A percentile compares a stretch with the other conserved stretches of the same genome.
Evolutionary conservation across 2,888 invertebrate species (phyloP).

Genomic region (Campaea margaritaria): DNA sequence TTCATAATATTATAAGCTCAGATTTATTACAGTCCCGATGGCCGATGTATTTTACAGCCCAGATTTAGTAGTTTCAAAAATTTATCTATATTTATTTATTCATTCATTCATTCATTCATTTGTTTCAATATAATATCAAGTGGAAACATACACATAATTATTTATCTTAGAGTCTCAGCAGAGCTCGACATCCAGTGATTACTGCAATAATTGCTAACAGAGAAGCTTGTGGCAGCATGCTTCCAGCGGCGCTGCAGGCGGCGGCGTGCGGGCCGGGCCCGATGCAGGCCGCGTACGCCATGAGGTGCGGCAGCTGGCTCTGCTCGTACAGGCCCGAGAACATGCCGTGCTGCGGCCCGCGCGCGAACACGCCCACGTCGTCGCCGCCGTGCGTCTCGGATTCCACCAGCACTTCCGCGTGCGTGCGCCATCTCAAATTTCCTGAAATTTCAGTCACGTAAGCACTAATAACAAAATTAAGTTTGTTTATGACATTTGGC

Average conservation of each 20-base stretch:
- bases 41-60: no score
- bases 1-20: no score
- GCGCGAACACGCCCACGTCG: constrained; percentile 90
- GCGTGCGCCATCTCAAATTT: constrained; percentile 50
- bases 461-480: neutral
- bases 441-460: constrained; percentile 37
- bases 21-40: no score
- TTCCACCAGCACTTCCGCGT: constrained; percentile 81
- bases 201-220: no score
- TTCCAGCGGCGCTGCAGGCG: constrained; percentile 50
- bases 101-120: no score
- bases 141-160: no score
- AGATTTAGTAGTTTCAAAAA: no score
- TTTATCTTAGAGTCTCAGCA: no score
- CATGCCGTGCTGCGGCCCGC: constrained; percentile 89
- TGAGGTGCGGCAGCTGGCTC: constrained; percentile 90
- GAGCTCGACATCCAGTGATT: no score
- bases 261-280: constrained; percentile 78
- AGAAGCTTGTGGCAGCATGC: neutral
- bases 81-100: no score
- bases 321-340: constrained; percentile 92
- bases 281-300: constrained; percentile 89
- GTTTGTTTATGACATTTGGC: no score
- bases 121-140: no score
- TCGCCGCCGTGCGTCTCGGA: constrained; percentile 91